A percentile compares a stretch with the other conserved stretches of the same genome.
Conservation (phyloP, 2,797 vertebrate species). For the Cynodonichthys magdalenae region DNA sequence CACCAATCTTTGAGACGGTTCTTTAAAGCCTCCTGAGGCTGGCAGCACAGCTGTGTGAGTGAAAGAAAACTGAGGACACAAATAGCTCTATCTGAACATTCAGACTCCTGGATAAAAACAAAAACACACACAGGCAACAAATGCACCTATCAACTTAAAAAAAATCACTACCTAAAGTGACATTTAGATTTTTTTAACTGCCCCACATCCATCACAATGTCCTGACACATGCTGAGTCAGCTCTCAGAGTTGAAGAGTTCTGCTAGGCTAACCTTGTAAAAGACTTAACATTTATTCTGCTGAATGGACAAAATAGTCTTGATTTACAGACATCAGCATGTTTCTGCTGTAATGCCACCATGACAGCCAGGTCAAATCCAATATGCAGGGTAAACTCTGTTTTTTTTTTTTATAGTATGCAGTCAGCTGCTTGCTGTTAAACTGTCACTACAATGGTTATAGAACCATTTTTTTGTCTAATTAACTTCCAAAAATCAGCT, state of each 20-base stretch:
- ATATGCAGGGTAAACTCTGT: conserved; percentile 1
- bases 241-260: conserved; percentile 30
- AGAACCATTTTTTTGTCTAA: background rate
- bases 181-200: background rate
- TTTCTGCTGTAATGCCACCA: conserved; percentile 11
- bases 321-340: conserved; percentile 9
- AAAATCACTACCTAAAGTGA: conserved; percentile 1
- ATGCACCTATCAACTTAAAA: background rate
- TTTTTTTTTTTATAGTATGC: conserved; percentile 17
- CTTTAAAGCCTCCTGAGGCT: conserved; percentile 40
- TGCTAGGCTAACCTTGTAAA: conserved; percentile 25
- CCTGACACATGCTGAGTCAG: conserved; percentile 43
- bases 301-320: conserved; percentile 26
- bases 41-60: conserved; percentile 24
- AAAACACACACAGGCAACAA: conserved; percentile 35
- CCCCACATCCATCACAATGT: conserved; percentile 20
- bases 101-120: conserved; percentile 21
- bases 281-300: conserved; percentile 18
- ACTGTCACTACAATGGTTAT: conserved; percentile 5
- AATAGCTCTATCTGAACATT: conserved; percentile 44
- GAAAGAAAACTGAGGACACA: conserved; percentile 35
- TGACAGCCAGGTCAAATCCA: conserved; percentile 10
- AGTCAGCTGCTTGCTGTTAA: conserved; percentile 20
- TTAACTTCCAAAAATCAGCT: background rate
- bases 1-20: conserved; percentile 16